Percentiles rank a stretch among this genome's conserved stretches.
Evolutionary conservation across 2,113 vertebrate species (phyloP).

Genomic region (Ptychochromis oligacanthus): DNA sequence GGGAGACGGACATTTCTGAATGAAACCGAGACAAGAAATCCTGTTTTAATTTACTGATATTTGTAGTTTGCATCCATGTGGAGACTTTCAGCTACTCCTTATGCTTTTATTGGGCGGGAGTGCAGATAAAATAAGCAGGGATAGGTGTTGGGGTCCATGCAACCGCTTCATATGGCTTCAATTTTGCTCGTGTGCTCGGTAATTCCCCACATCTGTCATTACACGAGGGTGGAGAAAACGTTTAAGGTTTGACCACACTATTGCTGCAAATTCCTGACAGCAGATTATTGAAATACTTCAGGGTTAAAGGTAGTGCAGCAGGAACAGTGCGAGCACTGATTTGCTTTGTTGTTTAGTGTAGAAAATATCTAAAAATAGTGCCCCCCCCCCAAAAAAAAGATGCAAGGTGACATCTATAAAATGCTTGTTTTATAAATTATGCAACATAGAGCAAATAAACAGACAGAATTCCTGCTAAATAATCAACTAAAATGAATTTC

Average conservation of each 20-base stretch:
- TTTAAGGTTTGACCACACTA: constrained; percentile 11
- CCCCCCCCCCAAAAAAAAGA: not conserved
- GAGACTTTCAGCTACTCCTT: not conserved
- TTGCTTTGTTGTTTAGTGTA: not conserved
- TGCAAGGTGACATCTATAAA: not conserved
- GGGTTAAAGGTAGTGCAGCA: constrained; percentile 3
- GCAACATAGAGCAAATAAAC: not conserved
- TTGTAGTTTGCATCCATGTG: not conserved
- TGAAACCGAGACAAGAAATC: not conserved
- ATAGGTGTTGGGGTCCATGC: not conserved
- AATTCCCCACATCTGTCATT: constrained; percentile 31
- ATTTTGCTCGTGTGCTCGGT: not conserved
- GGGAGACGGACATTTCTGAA: not conserved
- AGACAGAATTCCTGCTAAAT: not conserved
- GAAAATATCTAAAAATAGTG: not conserved
- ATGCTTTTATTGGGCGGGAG: not conserved
- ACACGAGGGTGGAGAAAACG: constrained; percentile 7
- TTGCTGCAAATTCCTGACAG: not conserved
- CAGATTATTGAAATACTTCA: not conserved
- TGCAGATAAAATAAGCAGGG: not conserved
- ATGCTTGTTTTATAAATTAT: not conserved
- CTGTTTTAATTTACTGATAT: not conserved
- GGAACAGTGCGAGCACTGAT: not conserved
- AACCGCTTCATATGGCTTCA: constrained; percentile 7
- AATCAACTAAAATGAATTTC: not conserved